Conservation (phyloP, 1,140 invertebrate species). For the Homarus americanus region DNA sequence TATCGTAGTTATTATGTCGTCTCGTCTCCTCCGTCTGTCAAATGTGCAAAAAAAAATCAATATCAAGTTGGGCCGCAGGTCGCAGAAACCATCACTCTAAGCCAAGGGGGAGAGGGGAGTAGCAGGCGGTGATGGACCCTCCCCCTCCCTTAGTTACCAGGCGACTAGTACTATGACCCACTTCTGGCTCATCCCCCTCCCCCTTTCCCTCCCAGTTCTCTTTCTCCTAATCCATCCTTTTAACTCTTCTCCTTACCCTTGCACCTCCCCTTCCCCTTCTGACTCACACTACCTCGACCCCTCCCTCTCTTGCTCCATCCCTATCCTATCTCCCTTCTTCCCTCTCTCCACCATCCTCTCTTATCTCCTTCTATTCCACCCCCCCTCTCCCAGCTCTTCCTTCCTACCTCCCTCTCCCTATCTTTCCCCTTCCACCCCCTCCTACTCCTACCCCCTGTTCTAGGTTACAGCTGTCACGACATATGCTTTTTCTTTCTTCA, state of each 20-base stretch:
- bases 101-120: too few relatives aligned
- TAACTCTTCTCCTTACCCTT: not conserved
- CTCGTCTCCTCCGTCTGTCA: too few relatives aligned
- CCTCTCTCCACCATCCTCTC: not conserved
- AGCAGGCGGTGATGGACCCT: too few relatives aligned
- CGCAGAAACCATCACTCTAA: too few relatives aligned
- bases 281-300: not conserved
- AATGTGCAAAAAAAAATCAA: too few relatives aligned
- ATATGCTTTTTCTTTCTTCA: not conserved
- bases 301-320: not conserved
- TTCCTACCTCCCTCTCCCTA: not conserved
- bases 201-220: not conserved
- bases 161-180: too few relatives aligned
- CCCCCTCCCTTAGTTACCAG: too few relatives aligned
- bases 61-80: too few relatives aligned
- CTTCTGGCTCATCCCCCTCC: too few relatives aligned
- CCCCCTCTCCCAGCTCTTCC: too few relatives aligned
- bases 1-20: too few relatives aligned
- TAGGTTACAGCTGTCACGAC: not conserved
- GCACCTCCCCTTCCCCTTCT: not conserved
- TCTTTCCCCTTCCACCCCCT: not conserved
- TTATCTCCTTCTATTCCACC: too few relatives aligned
- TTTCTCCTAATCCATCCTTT: not conserved
- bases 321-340: not conserved
- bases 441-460: not conserved